Conservation (phyloP, 1,140 invertebrate genomes). For the Apocrypta bakeri region DNA sequence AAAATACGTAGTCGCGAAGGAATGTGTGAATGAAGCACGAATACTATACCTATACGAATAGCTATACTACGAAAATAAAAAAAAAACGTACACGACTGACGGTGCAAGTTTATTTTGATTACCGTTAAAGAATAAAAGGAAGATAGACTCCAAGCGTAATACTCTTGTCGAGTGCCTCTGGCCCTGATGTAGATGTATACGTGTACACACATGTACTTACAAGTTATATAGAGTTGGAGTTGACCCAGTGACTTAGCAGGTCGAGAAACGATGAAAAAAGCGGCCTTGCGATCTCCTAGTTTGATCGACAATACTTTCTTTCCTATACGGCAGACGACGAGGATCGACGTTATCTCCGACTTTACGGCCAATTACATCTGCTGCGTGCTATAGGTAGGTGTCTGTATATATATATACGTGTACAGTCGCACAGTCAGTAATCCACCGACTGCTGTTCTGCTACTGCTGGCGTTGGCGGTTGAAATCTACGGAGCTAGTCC, state of each 20-base stretch:
- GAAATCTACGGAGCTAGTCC: background rate
- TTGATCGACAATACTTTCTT: slow-evolving; percentile 10
- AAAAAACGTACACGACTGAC: background rate
- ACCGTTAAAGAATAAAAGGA: background rate
- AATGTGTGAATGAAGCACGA: too few species aligned
- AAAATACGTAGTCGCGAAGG: too few species aligned
- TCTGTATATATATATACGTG: background rate
- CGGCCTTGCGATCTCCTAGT: slow-evolving; percentile 22
- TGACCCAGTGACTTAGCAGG: slow-evolving; percentile 36
- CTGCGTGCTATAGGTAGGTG: background rate
- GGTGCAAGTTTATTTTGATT: background rate
- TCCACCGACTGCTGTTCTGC: background rate
- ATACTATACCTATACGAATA: too few species aligned
- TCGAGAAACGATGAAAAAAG: slow-evolving; percentile 17
- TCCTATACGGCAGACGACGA: background rate
- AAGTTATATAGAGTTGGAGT: slow-evolving; percentile 15
- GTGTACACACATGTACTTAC: slow-evolving; percentile 22
- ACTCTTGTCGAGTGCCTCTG: background rate
- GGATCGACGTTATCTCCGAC: slow-evolving; percentile 28
- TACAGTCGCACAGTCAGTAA: background rate
- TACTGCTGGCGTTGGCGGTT: background rate
- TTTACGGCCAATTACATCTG: slow-evolving; percentile 41
- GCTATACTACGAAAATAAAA: background rate
- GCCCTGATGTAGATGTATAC: background rate
- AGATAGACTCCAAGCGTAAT: background rate